A percentile compares a stretch with the other conserved stretches of the same genome.
These are phyloP conservation scores for Anastrepha obliqua DNA, from an alignment of 1,140 invertebrate species.

Conservation along the genomic window DNA sequence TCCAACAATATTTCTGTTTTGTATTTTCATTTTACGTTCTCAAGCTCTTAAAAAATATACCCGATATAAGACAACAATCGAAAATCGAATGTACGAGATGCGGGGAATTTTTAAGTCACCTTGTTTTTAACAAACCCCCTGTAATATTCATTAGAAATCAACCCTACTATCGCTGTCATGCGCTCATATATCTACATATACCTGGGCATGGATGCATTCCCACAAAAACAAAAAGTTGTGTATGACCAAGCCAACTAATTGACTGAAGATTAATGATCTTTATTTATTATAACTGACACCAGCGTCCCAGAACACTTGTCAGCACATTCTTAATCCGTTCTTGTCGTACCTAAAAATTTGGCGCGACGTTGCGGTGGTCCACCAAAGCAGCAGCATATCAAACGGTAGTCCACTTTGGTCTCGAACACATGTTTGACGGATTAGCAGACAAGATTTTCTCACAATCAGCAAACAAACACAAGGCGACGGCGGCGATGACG, in stretches of 20 bases:
- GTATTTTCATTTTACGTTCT: too few species aligned
- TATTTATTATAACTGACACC: slow-evolving; percentile 31
- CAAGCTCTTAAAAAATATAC: too few species aligned
- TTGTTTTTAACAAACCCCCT: too few species aligned
- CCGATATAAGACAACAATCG: too few species aligned
- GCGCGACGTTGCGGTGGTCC: slow-evolving; percentile 32
- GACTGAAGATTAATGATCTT: not conserved
- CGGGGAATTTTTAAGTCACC: too few species aligned
- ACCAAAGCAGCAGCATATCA: not conserved
- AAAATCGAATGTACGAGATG: too few species aligned
- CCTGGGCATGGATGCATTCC: not conserved
- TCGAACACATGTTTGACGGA: slow-evolving; percentile 18
- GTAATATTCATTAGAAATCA: too few species aligned
- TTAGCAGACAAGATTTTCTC: slow-evolving; percentile 24
- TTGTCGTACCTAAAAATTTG: not conserved
- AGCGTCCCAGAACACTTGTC: slow-evolving; percentile 22
- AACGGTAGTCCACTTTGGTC: slow-evolving; percentile 1
- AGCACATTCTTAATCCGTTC: not conserved
- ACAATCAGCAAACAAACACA: slow-evolving; percentile 33
- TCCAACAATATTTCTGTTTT: too few species aligned
- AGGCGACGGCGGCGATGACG: not conserved
- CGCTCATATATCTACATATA: too few species aligned
- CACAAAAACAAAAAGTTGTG: not conserved
- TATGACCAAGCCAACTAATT: slow-evolving; percentile 23
- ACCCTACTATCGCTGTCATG: too few species aligned